Evolutionary conservation across 2,113 vertebrate genomes (phyloP).

Genomic region (Vulpes ferrilata): DNA sequence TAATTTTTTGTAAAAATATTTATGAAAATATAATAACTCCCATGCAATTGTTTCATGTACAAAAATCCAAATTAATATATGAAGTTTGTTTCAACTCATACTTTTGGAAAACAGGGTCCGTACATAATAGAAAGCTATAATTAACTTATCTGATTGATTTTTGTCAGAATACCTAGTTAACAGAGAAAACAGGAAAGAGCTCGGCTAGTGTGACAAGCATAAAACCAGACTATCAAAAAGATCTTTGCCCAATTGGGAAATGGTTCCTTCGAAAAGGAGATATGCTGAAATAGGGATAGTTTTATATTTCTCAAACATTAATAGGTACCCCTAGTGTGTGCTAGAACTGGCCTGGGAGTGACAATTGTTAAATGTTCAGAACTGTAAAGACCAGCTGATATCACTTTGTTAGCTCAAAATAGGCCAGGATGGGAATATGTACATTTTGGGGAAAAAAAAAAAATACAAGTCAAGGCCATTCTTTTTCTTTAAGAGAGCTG

Average conservation of each 20-base stretch:
- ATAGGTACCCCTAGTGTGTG: accelerated
- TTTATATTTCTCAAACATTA: neutral
- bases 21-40: neutral
- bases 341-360: neutral
- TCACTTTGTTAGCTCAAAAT: neutral
- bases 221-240: neutral
- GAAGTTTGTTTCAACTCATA: neutral
- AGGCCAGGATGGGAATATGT: neutral
- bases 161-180: neutral
- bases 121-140: neutral
- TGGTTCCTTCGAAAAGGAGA: neutral
- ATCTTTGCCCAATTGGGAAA: neutral
- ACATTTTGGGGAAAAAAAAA: neutral
- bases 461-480: neutral
- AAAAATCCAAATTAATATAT: constrained; percentile 19
- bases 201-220: neutral
- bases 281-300: neutral
- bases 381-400: neutral
- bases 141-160: neutral
- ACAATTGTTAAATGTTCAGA: neutral
- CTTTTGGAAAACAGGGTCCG: neutral
- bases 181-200: neutral
- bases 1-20: neutral
- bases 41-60: neutral
- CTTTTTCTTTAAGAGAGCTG: neutral